phyloP scores from a whole-genome alignment of 2,888 invertebrate genomes.

The Synergus itoensis region DNA sequence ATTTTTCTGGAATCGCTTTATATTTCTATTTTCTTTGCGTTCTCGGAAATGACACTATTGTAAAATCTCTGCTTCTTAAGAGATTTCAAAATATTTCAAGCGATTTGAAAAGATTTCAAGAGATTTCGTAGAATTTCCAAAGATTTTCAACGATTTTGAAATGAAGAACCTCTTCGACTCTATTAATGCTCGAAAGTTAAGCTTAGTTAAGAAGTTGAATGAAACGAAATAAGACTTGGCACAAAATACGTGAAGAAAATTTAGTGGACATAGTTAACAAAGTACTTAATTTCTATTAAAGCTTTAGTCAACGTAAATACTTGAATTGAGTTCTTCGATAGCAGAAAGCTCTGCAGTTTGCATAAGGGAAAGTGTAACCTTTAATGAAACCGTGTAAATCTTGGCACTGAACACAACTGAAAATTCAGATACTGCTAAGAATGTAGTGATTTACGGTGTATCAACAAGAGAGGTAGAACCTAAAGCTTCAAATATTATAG shows the following conservation, averaged over 20 bases:
- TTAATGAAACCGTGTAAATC: constrained; percentile 21
- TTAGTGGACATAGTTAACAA: constrained; percentile 25
- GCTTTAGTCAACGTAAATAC: constrained; percentile 13
- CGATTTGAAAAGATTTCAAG: no score
- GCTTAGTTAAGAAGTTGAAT: constrained; percentile 15
- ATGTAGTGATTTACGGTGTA: background rate
- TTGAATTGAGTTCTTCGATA: background rate
- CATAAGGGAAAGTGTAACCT: no score
- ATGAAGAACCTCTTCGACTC: background rate
- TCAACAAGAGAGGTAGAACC: background rate
- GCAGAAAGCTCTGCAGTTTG: background rate
- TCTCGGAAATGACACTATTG: no score
- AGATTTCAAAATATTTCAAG: no score
- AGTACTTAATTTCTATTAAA: constrained; percentile 18
- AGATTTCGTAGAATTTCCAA: no score
- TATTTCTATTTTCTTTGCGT: no score
- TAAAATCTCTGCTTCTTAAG: no score
- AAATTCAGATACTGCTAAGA: background rate
- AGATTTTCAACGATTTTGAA: no score
- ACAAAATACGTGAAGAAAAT: constrained; percentile 22
- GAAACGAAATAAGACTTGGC: constrained; percentile 29
- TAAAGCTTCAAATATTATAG: background rate
- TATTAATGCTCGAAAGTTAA: constrained; percentile 10
- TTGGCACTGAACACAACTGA: background rate
- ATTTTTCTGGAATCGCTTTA: no score